A percentile compares a stretch with the other conserved stretches of the same genome.
Conservation (phyloP, 2,888 invertebrate genomes). For the Dascillus cervinus region DNA sequence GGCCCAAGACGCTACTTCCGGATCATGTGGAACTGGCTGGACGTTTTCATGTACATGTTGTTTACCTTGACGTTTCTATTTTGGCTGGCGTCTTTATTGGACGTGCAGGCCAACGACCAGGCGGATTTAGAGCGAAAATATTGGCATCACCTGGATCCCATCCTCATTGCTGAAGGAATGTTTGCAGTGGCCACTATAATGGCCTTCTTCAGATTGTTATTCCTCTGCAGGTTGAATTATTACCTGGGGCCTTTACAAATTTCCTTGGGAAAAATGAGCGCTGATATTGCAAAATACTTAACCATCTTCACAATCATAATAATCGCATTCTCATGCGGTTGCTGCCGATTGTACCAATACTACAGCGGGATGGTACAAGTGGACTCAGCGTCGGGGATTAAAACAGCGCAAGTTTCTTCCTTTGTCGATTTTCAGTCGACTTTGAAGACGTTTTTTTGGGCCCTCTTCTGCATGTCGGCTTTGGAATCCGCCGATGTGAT, state of each 20-base stretch:
- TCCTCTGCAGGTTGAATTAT: conserved; percentile 55
- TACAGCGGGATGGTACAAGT: conserved; percentile 56
- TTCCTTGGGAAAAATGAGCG: conserved; percentile 59
- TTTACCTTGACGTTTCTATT: conserved; percentile 55
- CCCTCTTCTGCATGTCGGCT: conserved; percentile 59
- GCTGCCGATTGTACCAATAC: conserved; percentile 56
- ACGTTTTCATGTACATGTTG: conserved; percentile 50
- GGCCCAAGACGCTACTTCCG: conserved; percentile 51
- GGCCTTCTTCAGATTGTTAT: conserved; percentile 56
- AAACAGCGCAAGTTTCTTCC: conserved; percentile 47
- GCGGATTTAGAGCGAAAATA: conserved; percentile 52
- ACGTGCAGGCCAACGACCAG: conserved; percentile 43
- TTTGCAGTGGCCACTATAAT: conserved; percentile 60
- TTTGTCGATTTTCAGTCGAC: conserved; percentile 53
- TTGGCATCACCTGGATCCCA: conserved; percentile 58
- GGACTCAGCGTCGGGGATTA: conserved; percentile 50
- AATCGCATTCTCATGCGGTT: conserved; percentile 52
- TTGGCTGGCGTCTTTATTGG: conserved; percentile 54
- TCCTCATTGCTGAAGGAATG: conserved; percentile 57
- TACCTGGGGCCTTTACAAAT: conserved; percentile 60
- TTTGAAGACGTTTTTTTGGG: conserved; percentile 62
- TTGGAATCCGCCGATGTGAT: conserved; percentile 58
- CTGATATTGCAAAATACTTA: conserved; percentile 57
- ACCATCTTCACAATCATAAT: conserved; percentile 54
- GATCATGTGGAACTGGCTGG: conserved; percentile 56